These are phyloP conservation scores for Pterophyllum scalare DNA, from an alignment of 2,113 vertebrate species.

Conservation along the genomic window DNA sequence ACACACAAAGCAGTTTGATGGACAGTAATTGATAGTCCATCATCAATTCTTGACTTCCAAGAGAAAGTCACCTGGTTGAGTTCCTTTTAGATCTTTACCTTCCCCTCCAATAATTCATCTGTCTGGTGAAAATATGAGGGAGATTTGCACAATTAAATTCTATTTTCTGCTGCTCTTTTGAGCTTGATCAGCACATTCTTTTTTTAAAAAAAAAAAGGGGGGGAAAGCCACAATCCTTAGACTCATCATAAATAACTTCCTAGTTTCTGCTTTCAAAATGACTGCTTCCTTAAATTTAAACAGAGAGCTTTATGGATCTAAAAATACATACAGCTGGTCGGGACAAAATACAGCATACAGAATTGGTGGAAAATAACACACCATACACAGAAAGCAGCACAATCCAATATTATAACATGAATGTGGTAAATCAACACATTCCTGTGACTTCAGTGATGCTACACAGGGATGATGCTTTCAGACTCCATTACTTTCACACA, in stretches of 20 bases:
- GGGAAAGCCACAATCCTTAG: not conserved
- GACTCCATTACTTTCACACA: not conserved
- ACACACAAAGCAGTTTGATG: not conserved
- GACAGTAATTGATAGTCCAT: not conserved
- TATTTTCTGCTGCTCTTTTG: not conserved
- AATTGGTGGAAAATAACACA: not conserved
- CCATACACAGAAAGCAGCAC: not conserved
- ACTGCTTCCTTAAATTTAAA: conserved; percentile 15
- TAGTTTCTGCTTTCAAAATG: conserved; percentile 28
- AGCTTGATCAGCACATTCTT: conserved; percentile 35
- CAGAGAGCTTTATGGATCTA: not conserved
- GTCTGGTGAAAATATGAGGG: not conserved
- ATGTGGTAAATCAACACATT: not conserved
- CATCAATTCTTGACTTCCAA: not conserved
- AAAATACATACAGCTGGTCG: not conserved
- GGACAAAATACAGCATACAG: not conserved
- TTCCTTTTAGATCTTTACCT: not conserved
- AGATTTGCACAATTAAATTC: conserved; percentile 6
- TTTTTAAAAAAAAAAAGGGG: not conserved
- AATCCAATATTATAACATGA: not conserved
- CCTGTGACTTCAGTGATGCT: conserved; percentile 4
- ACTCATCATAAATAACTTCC: conserved; percentile 45
- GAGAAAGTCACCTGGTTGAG: not conserved
- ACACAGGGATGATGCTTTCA: no score
- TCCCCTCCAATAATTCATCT: not conserved